Evolutionary conservation across 1,140 invertebrate genomes (phyloP), one percentile per base, ranked within the genome.

Genomic region (Lycorma delicatula): DNA sequence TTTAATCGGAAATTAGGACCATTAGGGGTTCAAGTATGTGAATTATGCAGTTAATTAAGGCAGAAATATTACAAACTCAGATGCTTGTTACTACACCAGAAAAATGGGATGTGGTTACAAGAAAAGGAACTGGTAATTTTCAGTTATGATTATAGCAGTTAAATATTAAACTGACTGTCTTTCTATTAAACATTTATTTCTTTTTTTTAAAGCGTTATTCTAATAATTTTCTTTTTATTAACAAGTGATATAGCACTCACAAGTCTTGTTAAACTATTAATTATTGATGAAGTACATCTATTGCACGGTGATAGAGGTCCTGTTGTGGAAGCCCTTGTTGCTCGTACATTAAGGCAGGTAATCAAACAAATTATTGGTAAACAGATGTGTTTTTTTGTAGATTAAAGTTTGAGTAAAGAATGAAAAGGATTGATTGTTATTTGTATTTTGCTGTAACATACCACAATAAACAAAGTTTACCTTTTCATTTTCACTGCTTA

Each of bases 61-160:
- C 81, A 29, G 96, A 99, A 76, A 97, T 99, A 57, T 79, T 85
- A 20, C 84, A 93, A 67, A 99, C 97, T 0, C 96, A 98, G 74
- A 97, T 99, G 85, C 80, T 99, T 18, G 91, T 99, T 2, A 96
- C 95, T 1, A 99, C 97, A 0, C 97, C 97, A 0, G 97, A 99
- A 75, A 99, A 99, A 70, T 99, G 97, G 96, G 97, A 99, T 74
- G 94, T 99, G 13, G 92, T 99, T 1, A 98, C 97, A 0, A 76
- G 97, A 56, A 99, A 99, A 76, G 85, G 87, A 59, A 81, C 83
- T 63, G 61, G 77, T 77, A 74, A 61, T 48, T 23, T n/a, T n/a
- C n/a, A n/a, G n/a, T n/a, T n/a, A n/a, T n/a, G n/a, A n/a, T n/a
- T n/a, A n/a, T n/a, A n/a, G n/a, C n/a, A n/a, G n/a, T n/a, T n/a